A percentile compares a stretch with the other conserved stretches of the same genome.
These are phyloP conservation scores for Papilio demoleus DNA, from an alignment of 2,888 invertebrate species.

Conservation along the genomic window DNA sequence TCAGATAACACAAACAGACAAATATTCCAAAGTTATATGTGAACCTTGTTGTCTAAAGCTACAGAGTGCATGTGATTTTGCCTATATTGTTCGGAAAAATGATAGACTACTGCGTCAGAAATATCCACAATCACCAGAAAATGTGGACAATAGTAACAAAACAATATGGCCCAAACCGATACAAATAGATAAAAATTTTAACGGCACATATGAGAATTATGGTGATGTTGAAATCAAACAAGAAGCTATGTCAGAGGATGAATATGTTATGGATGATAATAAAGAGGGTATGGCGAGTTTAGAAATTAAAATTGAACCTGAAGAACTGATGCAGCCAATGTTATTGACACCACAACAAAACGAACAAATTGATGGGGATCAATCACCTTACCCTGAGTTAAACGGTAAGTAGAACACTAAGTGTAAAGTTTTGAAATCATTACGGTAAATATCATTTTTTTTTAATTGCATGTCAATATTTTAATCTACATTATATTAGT, in stretches of 20 bases:
- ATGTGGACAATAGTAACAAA: constrained; percentile 38
- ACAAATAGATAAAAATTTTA: constrained; percentile 61
- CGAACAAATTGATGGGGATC: not conserved
- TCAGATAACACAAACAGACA: constrained; percentile 62
- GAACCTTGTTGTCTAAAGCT: constrained; percentile 58
- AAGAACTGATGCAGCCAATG: constrained; percentile 59
- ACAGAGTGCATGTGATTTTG: constrained; percentile 60
- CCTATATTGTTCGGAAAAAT: constrained; percentile 54
- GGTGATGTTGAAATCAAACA: constrained; percentile 67
- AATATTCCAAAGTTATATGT: constrained; percentile 68
- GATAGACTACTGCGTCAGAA: constrained; percentile 56
- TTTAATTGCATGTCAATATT: too few relatives aligned
- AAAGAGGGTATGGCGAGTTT: constrained; percentile 44
- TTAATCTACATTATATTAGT: too few relatives aligned
- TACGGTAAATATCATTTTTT: too few relatives aligned
- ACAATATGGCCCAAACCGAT: constrained; percentile 73
- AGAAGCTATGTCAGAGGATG: constrained; percentile 69
- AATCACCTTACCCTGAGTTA: constrained; percentile 3
- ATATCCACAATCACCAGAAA: constrained; percentile 32
- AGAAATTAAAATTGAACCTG: constrained; percentile 75
- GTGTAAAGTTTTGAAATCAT: not conserved
- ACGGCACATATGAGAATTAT: constrained; percentile 49
- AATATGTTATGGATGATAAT: constrained; percentile 49
- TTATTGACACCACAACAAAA: constrained; percentile 53
- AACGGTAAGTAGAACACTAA: constrained; percentile 20